Conservation (phyloP, 2,113 vertebrate genomes). For the Amazona guildingii region DNA sequence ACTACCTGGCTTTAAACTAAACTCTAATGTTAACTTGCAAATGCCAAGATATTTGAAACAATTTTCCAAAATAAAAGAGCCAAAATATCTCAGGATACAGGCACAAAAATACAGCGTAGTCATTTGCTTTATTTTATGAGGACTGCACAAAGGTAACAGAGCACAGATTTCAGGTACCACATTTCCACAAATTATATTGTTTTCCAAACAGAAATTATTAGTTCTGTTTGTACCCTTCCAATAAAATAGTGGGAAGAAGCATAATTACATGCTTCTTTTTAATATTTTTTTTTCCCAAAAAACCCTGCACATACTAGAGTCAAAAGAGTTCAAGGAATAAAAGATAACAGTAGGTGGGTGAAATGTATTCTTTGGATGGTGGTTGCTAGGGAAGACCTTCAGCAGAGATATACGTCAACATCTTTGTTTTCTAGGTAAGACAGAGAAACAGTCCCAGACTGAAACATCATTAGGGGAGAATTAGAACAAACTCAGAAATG, state of each 20-base stretch:
- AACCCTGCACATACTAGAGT: not conserved
- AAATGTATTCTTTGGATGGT: not conserved
- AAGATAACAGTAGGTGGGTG: not conserved
- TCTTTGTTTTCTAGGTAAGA: not conserved
- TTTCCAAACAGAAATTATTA: not conserved
- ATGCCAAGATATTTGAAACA: constrained; percentile 15
- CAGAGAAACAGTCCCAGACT: not conserved
- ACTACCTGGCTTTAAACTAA: constrained; percentile 39
- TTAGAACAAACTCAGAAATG: not conserved
- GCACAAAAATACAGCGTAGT: not conserved
- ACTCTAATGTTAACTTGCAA: constrained; percentile 51
- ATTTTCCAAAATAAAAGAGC: not conserved
- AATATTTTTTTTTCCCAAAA: not conserved
- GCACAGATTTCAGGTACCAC: not conserved
- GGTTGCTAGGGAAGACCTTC: not conserved
- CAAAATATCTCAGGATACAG: constrained; percentile 8
- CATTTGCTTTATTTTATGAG: not conserved
- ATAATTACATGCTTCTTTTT: not conserved
- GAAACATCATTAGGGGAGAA: not conserved
- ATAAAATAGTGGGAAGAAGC: not conserved
- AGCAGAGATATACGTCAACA: not conserved
- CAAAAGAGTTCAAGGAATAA: not conserved
- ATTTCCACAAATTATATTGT: not conserved
- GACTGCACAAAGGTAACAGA: not conserved
- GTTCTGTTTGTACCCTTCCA: not conserved